Evolutionary conservation across 2,113 vertebrate genomes (phyloP), one percentile per base, ranked within the genome.

Genomic region (Tetrao urogallus): DNA sequence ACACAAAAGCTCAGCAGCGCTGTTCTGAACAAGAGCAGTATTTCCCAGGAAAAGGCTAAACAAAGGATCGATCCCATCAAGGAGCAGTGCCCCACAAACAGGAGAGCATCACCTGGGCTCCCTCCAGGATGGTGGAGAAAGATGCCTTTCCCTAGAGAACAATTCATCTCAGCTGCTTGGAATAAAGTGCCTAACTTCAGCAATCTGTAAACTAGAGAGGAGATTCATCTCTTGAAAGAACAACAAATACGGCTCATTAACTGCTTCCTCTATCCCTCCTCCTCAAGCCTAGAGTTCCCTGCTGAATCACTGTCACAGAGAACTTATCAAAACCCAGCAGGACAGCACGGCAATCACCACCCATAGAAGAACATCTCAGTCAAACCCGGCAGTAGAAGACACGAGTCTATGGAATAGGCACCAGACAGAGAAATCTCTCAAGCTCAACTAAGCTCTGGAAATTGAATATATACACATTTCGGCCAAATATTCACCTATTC

Each of bases 371-470:
- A 12, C 2, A 9, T 34, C 63, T 85, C 71, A 42, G 78, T 47
- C 63, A 92, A 82, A 92, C 6, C 7, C 27, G 6, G 24, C 86
- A 90, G 48, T 28, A 69, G 66, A 38, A 93, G 58, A 78, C 34
- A 50, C 18, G 27, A 86, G n/a, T 18, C 34, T 19, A 54, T 10
- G 45, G 30, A 82, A 74, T 5, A 10, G 38, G 34, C 42, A 34
- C 7, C 56, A 82, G 78, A 67, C n/a, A 61, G 12, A 57, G 58
- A 67, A 85, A 77, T 45, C 43, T 56, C 56, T 85, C 69, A 89
- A 91, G 56, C n/a, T 91, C 82, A 86, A 56, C 32, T 45, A 85
- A 67, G 42, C 89, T 82, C 82, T 36, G 24, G 69, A 89, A 89
- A 56, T 16, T 28, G 10, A 65, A 47, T 58, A 50, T 66, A 4